These are phyloP conservation scores for Aulostomus chinensis DNA, from an alignment of 2,797 vertebrate species.

Conservation along the genomic window DNA sequence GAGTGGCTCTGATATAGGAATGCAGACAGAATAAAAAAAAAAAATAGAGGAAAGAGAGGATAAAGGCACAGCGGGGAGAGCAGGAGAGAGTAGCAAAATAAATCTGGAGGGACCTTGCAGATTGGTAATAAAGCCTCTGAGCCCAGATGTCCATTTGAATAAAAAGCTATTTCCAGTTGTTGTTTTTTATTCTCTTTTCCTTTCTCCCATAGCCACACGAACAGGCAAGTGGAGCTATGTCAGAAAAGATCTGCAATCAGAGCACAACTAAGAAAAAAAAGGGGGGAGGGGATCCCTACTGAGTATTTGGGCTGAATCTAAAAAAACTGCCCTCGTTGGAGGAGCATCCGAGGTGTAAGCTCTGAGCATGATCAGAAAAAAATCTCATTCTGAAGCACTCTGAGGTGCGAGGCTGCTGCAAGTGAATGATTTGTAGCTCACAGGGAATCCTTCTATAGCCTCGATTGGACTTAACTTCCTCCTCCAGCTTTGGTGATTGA, in stretches of 20 bases:
- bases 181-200: constrained; percentile 12
- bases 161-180: constrained; percentile 49
- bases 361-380: neutral
- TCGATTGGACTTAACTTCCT: constrained; percentile 53
- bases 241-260: neutral
- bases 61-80: constrained; percentile 18
- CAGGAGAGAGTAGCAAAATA: constrained; percentile 26
- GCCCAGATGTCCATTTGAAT: constrained; percentile 54
- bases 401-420: too few species aligned
- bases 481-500: constrained; percentile 61
- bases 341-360: neutral
- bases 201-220: constrained; percentile 14
- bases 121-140: constrained; percentile 58
- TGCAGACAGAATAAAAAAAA: constrained; percentile 25
- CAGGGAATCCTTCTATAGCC: constrained; percentile 54
- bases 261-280: neutral
- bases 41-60: constrained; percentile 24
- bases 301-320: constrained; percentile 11
- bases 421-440: constrained; percentile 33
- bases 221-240: constrained; percentile 24
- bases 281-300: neutral
- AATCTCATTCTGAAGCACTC: too few species aligned
- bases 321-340: constrained; percentile 21
- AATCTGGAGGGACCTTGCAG: constrained; percentile 39
- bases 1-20: constrained; percentile 35